Conservation (phyloP, 2,797 vertebrate genomes). For the Trematomus bernacchii region DNA sequence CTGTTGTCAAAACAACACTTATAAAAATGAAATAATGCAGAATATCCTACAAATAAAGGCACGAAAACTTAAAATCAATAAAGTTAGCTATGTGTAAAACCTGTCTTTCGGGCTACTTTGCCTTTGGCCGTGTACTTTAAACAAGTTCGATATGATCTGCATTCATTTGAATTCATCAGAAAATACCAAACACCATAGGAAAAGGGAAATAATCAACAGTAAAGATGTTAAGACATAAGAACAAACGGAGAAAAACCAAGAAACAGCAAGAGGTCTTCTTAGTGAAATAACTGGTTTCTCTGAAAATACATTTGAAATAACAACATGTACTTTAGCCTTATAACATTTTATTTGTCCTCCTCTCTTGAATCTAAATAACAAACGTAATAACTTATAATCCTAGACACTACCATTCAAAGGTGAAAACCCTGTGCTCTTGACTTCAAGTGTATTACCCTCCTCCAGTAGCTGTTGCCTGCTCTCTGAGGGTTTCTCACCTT, state of each 20-base stretch:
- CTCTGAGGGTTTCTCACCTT: conserved; percentile 87
- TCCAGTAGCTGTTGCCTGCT: background rate
- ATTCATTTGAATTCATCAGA: background rate
- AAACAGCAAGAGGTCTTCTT: background rate
- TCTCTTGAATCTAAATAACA: background rate
- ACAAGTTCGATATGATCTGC: background rate
- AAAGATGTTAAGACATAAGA: background rate
- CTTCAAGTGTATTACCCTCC: background rate
- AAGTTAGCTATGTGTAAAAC: background rate
- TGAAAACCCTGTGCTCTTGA: background rate
- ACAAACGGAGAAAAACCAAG: background rate
- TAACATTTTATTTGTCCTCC: background rate
- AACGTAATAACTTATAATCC: background rate
- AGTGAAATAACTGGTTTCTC: background rate
- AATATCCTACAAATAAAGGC: background rate
- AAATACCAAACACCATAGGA: background rate
- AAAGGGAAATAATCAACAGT: background rate
- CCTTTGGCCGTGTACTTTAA: background rate
- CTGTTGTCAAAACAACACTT: background rate
- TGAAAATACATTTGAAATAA: background rate
- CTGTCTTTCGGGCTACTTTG: background rate
- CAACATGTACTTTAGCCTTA: background rate
- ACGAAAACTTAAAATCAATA: background rate
- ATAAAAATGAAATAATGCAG: background rate
- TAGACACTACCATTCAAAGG: background rate